Conservation (phyloP, 2,113 vertebrate genomes). For the Paramormyrops kingsleyae region DNA sequence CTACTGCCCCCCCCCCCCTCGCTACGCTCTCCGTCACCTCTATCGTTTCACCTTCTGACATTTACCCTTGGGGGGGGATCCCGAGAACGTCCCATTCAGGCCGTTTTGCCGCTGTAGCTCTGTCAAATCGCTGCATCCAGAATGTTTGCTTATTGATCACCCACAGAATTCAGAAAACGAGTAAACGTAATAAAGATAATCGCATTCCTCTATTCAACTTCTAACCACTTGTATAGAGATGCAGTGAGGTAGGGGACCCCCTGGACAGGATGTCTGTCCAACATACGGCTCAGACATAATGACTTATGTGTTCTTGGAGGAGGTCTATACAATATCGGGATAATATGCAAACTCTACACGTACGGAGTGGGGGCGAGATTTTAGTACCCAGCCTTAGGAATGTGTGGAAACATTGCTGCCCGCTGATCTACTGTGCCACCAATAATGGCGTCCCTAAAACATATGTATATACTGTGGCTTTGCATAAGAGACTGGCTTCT, state of each 20-base stretch:
- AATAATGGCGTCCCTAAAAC: not conserved
- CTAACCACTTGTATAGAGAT: not conserved
- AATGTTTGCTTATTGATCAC: conserved; percentile 16
- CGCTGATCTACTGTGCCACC: not conserved
- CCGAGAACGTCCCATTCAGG: conserved; percentile 16
- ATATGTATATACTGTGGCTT: not conserved
- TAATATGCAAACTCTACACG: not conserved
- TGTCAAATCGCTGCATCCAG: conserved; percentile 22
- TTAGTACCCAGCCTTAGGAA: not conserved
- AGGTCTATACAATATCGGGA: not conserved
- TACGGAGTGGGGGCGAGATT: not conserved
- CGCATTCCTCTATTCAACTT: not conserved
- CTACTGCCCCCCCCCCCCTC: not conserved
- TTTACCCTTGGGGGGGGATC: conserved; percentile 11
- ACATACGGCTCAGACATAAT: not conserved
- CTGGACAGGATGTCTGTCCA: not conserved
- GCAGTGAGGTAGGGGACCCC: not conserved
- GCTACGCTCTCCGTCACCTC: not conserved
- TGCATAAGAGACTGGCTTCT: not conserved
- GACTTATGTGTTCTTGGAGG: not conserved
- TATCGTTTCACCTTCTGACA: conserved; percentile 29
- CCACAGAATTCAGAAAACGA: not conserved
- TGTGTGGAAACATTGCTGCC: not conserved
- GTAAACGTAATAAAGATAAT: not conserved
- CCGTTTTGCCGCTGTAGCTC: conserved; percentile 27